Evolutionary conservation across 2,113 vertebrate species (phyloP).

Genomic region (Irena cyanogastra): DNA sequence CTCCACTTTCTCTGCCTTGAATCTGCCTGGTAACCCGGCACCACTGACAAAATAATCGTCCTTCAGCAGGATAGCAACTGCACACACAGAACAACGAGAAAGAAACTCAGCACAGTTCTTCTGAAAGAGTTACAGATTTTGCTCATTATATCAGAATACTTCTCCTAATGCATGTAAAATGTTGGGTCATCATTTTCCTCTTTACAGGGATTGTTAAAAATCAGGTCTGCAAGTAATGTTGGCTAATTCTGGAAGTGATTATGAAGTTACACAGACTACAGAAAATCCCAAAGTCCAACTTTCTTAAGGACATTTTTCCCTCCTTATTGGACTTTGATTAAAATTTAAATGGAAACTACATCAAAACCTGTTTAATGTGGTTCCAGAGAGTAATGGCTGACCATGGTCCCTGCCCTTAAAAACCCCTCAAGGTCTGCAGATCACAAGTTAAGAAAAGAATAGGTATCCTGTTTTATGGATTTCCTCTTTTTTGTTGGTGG

Average conservation of each 20-base stretch:
- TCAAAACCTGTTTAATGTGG: neutral
- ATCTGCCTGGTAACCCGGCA: constrained; percentile 87
- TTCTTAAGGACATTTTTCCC: constrained; percentile 7
- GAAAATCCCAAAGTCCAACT: neutral
- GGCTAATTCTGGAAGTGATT: constrained; percentile 10
- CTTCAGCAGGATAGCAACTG: constrained; percentile 94
- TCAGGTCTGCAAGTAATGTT: neutral
- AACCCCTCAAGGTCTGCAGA: neutral
- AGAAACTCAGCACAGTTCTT: neutral
- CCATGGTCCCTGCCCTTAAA: neutral
- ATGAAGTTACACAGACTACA: neutral
- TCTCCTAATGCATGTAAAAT: neutral
- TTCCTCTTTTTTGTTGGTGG: neutral
- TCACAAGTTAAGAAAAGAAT: neutral
- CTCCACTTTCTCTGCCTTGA: constrained; percentile 96
- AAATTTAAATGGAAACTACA: neutral
- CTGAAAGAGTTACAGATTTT: neutral
- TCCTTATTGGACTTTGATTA: neutral
- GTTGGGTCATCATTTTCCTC: neutral
- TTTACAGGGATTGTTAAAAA: neutral
- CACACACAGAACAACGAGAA: neutral
- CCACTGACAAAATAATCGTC: constrained; percentile 94
- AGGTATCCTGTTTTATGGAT: neutral
- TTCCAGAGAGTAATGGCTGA: neutral
- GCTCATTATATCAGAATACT: neutral